Base-by-base conservation (phyloP, 2,113 vertebrate species). In the Lutjanus erythropterus region DNA sequence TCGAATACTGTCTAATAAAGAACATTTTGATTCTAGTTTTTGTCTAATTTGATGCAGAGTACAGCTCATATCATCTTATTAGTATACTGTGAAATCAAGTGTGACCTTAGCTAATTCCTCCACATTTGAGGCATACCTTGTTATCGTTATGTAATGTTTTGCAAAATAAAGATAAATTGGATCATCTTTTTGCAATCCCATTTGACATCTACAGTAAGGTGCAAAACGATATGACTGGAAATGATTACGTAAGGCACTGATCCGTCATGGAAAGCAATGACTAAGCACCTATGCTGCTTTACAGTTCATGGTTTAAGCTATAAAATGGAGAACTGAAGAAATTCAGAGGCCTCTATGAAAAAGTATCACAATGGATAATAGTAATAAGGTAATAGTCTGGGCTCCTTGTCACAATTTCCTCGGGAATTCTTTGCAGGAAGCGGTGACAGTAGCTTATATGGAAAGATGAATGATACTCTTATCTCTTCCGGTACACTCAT, bases 401-500 rank as follows among this genome's bases (percentile, higher is more conserved):
- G 46, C 62, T 71, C 46, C 37, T 55, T 86, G 49, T 62, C 66
- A 47, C 44, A 41, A 81, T 81, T 88, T 86, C 80, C 78, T 62
- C 71, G 50, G 62, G 75, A 82, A 70, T 74, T 69, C 55, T 50
- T 79, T 25, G 52, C 49, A 70, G 81, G 71, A 86, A 73, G 71
- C 65, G 50, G 53, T 31, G 31, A 80, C 60, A 69, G 68, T 2
- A 50, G 81, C 41, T 86, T 65, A 84, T 81, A 73, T 27, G 65
- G 27, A 81, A 71, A 78, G 69, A 91, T 84, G 72, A 86, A 88
- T 80, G 60, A 89, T 78, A 71, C 53, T 47, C 78, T 82, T 74
- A 81, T 86, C 81, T 85, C 78, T 87, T 86, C 73, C 49, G 11
- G 75, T 84, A 80, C 78, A 60, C 66, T 82, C 74, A 44, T 35